Evolutionary conservation across 2,113 vertebrate species (phyloP), one percentile per base, ranked within the genome.

Genomic region (Rousettus leschenaultii): DNA sequence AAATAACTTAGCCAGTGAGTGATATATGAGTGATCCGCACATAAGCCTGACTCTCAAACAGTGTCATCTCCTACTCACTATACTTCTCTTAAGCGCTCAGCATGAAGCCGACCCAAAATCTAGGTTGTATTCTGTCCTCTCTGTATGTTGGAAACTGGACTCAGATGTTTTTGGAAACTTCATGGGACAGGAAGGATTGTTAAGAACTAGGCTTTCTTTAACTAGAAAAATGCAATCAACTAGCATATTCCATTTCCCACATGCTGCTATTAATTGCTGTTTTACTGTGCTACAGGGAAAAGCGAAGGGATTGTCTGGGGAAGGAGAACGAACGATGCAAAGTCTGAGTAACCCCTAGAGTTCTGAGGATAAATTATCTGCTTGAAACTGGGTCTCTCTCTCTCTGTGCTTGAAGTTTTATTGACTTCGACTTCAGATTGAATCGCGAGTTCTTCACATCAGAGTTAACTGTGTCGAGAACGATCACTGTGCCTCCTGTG

Each of bases 381-480:
- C 70, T 82, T 75, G 66, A 61, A n/a, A 84, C 24, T 33, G 21
- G 16, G 80, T 13, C 57, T 22, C 12, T 79, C 5, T 48, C 16
- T 89, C 33, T 70, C 57, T 75, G 13, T 84, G 57, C n/a, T 59
- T 90, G 53, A 96, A 83, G 35, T 94, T 94, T 68, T 57, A 66
- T 55, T 51, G 57, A 92, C 94, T 97, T 96, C 65, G 59, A 95
- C 82, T 91, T 86, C 57, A 86, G 61, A 77, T 88, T 40, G 91
- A 61, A 80, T 30, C 70, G n/a, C 21, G 77, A 53, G 21, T 88
- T 77, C 57, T 87, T 79, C 57, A 73, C 53, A 26, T 73, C 18
- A 74, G 26, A 48, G 28, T 7, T 7, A 43, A 30, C 30, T 2
- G 38, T 43, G 19, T 22, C 74, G n/a, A 77, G 16, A 94, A 48